Percentiles rank a stretch among this genome's conserved stretches.
Conservation (phyloP, 2,888 invertebrate genomes). For the Trichogramma dendrolimi region DNA sequence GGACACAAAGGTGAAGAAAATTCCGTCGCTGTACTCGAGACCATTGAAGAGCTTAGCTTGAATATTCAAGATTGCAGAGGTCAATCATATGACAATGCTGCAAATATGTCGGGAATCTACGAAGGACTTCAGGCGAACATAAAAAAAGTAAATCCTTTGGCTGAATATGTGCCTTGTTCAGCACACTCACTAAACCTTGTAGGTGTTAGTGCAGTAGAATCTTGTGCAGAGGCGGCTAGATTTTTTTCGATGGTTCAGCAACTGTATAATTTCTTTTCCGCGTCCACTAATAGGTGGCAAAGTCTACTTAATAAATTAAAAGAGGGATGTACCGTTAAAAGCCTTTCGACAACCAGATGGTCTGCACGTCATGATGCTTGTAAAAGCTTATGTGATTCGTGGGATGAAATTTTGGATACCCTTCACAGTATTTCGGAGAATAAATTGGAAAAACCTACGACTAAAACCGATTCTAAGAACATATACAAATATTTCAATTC, state of each 20-base stretch:
- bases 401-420: no score
- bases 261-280: no score
- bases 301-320: no score
- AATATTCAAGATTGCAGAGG: conserved; percentile 28
- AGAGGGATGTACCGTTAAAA: no score
- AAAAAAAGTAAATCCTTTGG: conserved; percentile 6
- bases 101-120: conserved; percentile 32
- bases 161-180: conserved; percentile 31
- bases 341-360: no score
- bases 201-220: conserved; percentile 25
- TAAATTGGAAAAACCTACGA: neutral
- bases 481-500: neutral
- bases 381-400: no score
- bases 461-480: neutral
- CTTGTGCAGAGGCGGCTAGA: no score
- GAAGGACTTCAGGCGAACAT: conserved; percentile 30
- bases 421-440: no score
- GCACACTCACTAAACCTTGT: conserved; percentile 34
- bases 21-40: conserved; percentile 16
- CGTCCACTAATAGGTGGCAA: conserved; percentile 17
- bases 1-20: conserved; percentile 23
- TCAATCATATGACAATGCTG: conserved; percentile 32
- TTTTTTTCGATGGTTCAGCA: no score
- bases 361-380: no score
- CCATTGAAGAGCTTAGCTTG: conserved; percentile 11